These are phyloP conservation scores for Parnassius orleans DNA, from an alignment of 2,888 invertebrate species.

Conservation along the genomic window DNA sequence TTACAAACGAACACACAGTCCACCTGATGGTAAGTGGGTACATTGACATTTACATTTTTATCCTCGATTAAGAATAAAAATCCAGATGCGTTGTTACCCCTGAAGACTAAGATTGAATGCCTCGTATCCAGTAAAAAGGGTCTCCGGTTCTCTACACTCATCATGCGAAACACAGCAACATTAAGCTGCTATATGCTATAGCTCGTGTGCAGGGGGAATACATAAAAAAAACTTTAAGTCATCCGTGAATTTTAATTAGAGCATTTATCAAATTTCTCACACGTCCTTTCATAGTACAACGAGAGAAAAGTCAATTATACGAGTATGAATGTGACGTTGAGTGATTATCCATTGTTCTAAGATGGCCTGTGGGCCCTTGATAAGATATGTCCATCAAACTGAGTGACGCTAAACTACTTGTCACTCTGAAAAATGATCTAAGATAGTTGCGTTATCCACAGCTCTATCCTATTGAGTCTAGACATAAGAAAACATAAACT, in stretches of 20 bases:
- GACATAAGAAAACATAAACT: constrained; percentile 2
- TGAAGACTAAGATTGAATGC: too few relatives aligned
- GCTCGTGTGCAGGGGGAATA: too few relatives aligned
- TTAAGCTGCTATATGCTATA: too few relatives aligned
- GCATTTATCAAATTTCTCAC: constrained; percentile 4
- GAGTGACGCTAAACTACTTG: constrained; percentile 10
- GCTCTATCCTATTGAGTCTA: not conserved
- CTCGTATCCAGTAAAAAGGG: too few relatives aligned
- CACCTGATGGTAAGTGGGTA: too few relatives aligned
- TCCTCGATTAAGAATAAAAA: too few relatives aligned
- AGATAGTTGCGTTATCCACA: constrained; percentile 1
- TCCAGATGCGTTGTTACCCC: too few relatives aligned
- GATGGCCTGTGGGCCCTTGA: constrained; percentile 17
- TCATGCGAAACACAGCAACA: too few relatives aligned
- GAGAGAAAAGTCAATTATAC: constrained; percentile 15
- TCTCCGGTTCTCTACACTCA: too few relatives aligned
- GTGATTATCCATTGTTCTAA: constrained; percentile 14
- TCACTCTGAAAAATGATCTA: constrained; percentile 15
- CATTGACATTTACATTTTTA: too few relatives aligned
- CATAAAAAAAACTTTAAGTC: too few relatives aligned
- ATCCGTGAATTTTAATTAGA: constrained; percentile 1
- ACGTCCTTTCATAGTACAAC: not conserved
- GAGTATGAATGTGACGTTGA: constrained; percentile 13
- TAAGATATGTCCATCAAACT: constrained; percentile 15
- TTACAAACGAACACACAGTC: too few relatives aligned